A percentile compares a stretch with the other conserved stretches of the same genome.
phyloP scores from a whole-genome alignment of 2,797 vertebrate genomes.

The Sebastes iracundus region DNA sequence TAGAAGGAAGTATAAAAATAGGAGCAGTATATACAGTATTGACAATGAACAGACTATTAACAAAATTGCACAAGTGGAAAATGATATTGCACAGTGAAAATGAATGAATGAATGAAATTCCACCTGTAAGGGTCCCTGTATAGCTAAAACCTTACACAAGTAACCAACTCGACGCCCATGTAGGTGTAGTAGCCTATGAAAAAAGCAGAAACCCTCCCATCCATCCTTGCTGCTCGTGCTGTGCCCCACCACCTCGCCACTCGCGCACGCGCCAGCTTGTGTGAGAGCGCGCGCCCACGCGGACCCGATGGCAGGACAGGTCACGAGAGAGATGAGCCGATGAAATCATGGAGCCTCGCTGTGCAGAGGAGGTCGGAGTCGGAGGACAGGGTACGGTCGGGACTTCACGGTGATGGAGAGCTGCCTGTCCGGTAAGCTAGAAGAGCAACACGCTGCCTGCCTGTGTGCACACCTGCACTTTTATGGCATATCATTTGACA shows the following conservation, averaged over 20 bases:
- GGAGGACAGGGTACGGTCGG: conserved; percentile 34
- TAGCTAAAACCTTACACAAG: background rate
- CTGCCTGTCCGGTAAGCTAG: conserved; percentile 50
- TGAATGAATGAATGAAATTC: too few relatives aligned
- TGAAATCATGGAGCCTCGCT: conserved; percentile 63
- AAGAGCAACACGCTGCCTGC: background rate
- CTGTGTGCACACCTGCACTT: conserved; percentile 32
- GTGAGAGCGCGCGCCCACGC: conserved; percentile 63
- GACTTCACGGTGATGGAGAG: conserved; percentile 65
- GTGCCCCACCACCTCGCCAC: conserved; percentile 22
- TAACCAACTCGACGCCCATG: background rate
- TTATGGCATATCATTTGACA: background rate
- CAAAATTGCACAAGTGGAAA: too few relatives aligned
- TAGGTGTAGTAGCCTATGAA: background rate
- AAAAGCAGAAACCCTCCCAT: background rate
- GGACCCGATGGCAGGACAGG: conserved; percentile 69
- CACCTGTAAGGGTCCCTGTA: too few relatives aligned
- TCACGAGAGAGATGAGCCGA: conserved; percentile 64
- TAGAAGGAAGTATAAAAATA: too few relatives aligned
- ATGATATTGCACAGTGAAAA: too few relatives aligned
- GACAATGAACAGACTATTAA: too few relatives aligned
- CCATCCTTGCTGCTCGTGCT: background rate
- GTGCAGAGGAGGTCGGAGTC: too few relatives aligned
- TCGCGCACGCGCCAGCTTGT: conserved; percentile 60
- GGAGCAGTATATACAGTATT: too few relatives aligned